A percentile compares a stretch with the other conserved stretches of the same genome.
Evolutionary conservation across 2,888 invertebrate genomes (phyloP).

Genomic region (Melitaea athalia): DNA sequence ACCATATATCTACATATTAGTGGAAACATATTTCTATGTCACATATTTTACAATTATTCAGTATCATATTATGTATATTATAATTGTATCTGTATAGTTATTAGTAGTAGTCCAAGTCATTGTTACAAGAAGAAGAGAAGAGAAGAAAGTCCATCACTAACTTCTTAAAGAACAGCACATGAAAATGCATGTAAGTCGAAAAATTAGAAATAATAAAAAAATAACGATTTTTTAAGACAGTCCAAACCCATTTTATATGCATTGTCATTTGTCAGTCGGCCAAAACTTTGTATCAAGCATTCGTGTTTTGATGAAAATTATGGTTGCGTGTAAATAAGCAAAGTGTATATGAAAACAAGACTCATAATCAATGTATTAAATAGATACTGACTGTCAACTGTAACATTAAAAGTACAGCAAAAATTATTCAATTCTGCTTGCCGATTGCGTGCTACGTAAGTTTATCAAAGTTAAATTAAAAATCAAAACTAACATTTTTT

Average conservation of each 20-base stretch:
- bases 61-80: neutral
- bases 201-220: too few relatives aligned
- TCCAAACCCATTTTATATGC: neutral
- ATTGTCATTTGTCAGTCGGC: neutral
- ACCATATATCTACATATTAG: too few relatives aligned
- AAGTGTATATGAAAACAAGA: conserved; percentile 5
- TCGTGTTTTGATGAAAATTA: neutral
- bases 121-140: neutral
- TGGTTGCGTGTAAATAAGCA: conserved; percentile 10
- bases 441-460: too few relatives aligned
- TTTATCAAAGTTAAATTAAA: too few relatives aligned
- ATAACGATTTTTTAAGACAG: too few relatives aligned
- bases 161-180: too few relatives aligned
- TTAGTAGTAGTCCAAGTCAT: neutral
- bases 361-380: neutral
- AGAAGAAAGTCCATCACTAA: neutral
- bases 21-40: too few relatives aligned
- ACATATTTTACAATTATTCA: neutral
- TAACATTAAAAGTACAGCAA: too few relatives aligned
- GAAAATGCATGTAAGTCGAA: too few relatives aligned
- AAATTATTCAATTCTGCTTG: too few relatives aligned
- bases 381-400: too few relatives aligned
- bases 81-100: neutral
- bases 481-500: too few relatives aligned
- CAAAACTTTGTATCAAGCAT: neutral